phyloP scores from a whole-genome alignment of 1,140 invertebrate genomes.

The Nasonia giraulti region DNA sequence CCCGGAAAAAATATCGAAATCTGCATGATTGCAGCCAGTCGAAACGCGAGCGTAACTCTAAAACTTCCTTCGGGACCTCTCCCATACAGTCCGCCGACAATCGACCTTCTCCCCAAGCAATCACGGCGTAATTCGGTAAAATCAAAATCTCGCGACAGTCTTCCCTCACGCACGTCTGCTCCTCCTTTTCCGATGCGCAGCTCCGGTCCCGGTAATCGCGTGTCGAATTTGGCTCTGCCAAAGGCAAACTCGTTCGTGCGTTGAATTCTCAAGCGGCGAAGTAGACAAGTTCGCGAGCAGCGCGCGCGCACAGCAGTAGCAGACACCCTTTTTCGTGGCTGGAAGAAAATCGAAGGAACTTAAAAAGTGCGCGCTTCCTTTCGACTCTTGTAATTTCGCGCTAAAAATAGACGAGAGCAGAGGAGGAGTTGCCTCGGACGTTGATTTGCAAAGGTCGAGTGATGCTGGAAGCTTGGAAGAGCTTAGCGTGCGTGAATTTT shows the following conservation, averaged over 20 bases:
- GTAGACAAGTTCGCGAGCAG: background rate
- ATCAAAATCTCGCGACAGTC: background rate
- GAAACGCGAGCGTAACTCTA: no score
- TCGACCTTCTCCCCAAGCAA: background rate
- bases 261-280: background rate
- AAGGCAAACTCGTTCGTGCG: constrained; percentile 13
- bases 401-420: background rate
- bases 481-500: background rate
- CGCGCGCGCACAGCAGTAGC: background rate
- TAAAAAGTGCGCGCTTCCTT: background rate
- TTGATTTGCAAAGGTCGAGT: background rate
- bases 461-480: background rate
- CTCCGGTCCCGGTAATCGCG: background rate
- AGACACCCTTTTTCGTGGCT: background rate
- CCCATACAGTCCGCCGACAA: background rate
- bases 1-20: no score
- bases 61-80: background rate
- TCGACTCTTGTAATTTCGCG: background rate
- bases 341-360: background rate
- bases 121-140: background rate
- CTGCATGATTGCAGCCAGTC: no score
- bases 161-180: background rate
- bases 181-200: background rate
- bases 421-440: background rate
- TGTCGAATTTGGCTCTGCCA: background rate